These are phyloP conservation scores for Mesitornis unicolor DNA, from an alignment of 2,113 vertebrate species.

Conservation along the genomic window DNA sequence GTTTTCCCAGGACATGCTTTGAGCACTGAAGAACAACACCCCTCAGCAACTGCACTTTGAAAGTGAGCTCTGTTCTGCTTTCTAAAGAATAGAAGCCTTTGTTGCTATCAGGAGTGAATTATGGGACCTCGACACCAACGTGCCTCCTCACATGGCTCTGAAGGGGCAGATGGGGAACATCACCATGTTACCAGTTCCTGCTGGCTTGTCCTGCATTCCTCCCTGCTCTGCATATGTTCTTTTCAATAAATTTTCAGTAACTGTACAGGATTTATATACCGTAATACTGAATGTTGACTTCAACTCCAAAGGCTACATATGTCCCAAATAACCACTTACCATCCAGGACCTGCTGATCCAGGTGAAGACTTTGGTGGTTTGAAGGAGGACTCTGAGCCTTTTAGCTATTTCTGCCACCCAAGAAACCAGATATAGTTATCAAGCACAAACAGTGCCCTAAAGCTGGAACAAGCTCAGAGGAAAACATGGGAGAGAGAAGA, in stretches of 20 bases:
- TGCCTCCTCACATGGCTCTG: neutral
- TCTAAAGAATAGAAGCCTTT: neutral
- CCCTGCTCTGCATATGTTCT: neutral
- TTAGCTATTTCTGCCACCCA: neutral
- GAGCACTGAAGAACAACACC: neutral
- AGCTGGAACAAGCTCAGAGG: neutral
- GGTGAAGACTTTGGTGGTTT: neutral
- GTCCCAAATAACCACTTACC: neutral
- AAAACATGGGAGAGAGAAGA: neutral
- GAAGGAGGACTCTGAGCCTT: neutral
- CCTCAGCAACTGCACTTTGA: neutral
- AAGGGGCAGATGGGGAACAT: neutral
- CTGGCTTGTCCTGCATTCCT: neutral
- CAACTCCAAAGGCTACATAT: accelerated
- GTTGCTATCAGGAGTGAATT: neutral
- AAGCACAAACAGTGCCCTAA: neutral
- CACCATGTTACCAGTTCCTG: neutral
- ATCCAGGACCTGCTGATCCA: neutral
- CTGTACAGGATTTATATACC: neutral
- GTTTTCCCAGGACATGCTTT: neutral
- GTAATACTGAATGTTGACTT: neutral
- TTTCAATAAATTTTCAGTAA: neutral
- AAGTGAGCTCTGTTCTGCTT: neutral
- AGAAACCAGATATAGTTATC: neutral
- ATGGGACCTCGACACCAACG: neutral